Evolutionary conservation across 2,797 vertebrate species (phyloP).

Genomic region (Cryptoprocta ferox): DNA sequence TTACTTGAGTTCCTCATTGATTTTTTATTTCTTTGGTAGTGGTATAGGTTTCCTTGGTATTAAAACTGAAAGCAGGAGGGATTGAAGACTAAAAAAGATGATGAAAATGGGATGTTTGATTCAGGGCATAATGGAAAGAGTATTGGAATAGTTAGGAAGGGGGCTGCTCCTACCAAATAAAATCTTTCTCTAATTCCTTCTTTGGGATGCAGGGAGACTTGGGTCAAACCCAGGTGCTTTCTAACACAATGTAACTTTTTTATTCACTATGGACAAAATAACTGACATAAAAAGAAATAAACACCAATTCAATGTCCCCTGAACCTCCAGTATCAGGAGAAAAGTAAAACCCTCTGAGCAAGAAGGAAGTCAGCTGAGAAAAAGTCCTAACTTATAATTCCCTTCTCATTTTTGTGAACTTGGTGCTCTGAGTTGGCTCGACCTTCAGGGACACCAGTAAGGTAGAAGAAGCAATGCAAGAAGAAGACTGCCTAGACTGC

Average conservation of each 20-base stretch:
- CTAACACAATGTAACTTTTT: background rate
- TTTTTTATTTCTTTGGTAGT: background rate
- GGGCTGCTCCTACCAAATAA: background rate
- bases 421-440: background rate
- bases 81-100: background rate
- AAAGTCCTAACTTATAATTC: background rate
- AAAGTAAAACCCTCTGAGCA: background rate
- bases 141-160: background rate
- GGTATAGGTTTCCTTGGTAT: background rate
- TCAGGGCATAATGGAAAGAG: background rate
- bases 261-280: background rate
- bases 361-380: background rate
- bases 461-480: background rate
- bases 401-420: constrained; percentile 12
- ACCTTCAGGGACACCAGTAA: background rate
- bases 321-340: background rate
- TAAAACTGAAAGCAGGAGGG: background rate
- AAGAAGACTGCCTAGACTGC: background rate
- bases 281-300: background rate
- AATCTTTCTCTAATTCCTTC: background rate
- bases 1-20: constrained; percentile 1
- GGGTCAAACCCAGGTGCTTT: background rate
- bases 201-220: background rate
- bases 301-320: background rate
- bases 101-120: background rate